Conservation (phyloP, 2,113 vertebrate species). For the Cephalopholis sonnerati region DNA sequence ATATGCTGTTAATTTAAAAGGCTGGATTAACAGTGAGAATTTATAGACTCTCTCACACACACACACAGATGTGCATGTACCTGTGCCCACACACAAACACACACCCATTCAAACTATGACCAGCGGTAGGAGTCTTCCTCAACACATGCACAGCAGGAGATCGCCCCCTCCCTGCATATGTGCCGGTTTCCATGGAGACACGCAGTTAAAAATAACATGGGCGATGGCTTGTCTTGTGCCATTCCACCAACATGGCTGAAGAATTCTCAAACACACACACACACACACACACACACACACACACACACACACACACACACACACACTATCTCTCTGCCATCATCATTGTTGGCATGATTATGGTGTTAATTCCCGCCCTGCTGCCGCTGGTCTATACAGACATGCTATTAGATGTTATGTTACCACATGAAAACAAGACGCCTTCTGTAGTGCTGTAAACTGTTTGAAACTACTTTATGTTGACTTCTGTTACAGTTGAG, state of each 20-base stretch:
- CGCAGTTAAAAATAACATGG: conserved; percentile 84
- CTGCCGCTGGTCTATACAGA: conserved; percentile 19
- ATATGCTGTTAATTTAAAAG: conserved; percentile 17
- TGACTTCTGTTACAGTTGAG: neutral
- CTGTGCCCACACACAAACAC: conserved; percentile 9
- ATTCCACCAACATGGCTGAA: conserved; percentile 77
- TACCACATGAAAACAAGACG: conserved; percentile 25
- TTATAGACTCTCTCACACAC: neutral
- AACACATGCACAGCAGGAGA: conserved; percentile 72
- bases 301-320: conserved; percentile 40
- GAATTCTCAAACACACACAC: conserved; percentile 48
- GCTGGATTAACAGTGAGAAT: neutral
- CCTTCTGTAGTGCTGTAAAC: neutral
- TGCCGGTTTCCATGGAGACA: conserved; percentile 83
- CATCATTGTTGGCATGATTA: conserved; percentile 21
- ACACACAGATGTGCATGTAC: neutral
- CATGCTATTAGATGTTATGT: conserved; percentile 12
- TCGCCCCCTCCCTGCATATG: conserved; percentile 72
- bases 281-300: conserved; percentile 46
- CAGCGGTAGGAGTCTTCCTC: conserved; percentile 66
- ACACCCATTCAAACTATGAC: conserved; percentile 58
- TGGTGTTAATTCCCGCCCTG: conserved; percentile 50
- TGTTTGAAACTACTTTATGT: neutral
- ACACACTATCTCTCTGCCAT: conserved; percentile 19
- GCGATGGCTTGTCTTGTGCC: conserved; percentile 82